phyloP scores from a whole-genome alignment of 1,140 invertebrate genomes.

The Diorhabda sublineata region DNA sequence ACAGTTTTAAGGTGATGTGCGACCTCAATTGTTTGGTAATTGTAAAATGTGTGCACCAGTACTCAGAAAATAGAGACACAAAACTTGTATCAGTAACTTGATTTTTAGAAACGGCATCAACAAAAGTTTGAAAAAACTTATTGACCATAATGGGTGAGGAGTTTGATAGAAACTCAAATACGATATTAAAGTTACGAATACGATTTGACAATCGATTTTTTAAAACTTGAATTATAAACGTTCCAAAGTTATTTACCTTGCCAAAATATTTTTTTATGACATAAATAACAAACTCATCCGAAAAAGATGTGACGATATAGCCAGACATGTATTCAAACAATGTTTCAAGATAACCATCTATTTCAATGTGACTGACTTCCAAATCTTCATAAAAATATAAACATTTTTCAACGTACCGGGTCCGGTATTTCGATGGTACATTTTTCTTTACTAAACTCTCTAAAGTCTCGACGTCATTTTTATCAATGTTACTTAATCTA shows the following conservation, averaged over 20 bases:
- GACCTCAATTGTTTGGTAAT: neutral
- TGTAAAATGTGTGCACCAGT: constrained; percentile 9
- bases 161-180: neutral
- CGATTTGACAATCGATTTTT: neutral
- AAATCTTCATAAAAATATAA: constrained; percentile 16
- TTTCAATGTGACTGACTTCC: neutral
- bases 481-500: constrained; percentile 16
- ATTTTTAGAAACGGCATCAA: neutral
- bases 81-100: neutral
- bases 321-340: neutral
- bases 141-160: neutral
- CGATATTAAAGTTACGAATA: neutral
- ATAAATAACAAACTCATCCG: neutral
- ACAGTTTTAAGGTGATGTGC: constrained; percentile 1
- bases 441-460: neutral
- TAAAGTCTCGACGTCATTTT: constrained; percentile 20
- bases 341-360: neutral
- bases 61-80: neutral
- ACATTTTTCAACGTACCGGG: constrained; percentile 7
- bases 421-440: constrained; percentile 16
- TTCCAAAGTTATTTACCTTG: neutral
- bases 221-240: neutral
- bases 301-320: constrained; percentile 2
- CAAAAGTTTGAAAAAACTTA: neutral
- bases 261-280: constrained; percentile 6